Evolutionary conservation across 2,888 invertebrate genomes (phyloP).

Genomic region (Caenorhabditis drosophilae): DNA sequence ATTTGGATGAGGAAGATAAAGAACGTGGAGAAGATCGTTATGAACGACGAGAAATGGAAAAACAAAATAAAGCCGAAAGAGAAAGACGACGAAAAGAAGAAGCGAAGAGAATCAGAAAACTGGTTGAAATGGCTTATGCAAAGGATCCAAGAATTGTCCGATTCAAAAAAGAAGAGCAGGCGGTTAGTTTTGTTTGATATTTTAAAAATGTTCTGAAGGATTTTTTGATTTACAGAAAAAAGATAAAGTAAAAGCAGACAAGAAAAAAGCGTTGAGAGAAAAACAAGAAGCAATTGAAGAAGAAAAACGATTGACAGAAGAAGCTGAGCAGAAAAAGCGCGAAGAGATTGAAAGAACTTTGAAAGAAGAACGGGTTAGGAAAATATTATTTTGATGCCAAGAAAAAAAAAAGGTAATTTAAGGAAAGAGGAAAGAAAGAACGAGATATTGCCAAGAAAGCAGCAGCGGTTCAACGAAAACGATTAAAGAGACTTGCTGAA

Average conservation of each 20-base stretch:
- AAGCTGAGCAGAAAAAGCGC: slow-evolving; percentile 46
- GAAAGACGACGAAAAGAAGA: slow-evolving; percentile 95
- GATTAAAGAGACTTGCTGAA: slow-evolving; percentile 78
- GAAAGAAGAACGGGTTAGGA: slow-evolving; percentile 28
- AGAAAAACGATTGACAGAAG: slow-evolving; percentile 51
- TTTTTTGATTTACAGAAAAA: slow-evolving; percentile 37
- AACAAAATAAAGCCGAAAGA: slow-evolving; percentile 90
- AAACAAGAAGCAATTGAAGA: slow-evolving; percentile 46
- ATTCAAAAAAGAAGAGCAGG: slow-evolving; percentile 92
- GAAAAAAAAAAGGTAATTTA: slow-evolving; percentile 2
- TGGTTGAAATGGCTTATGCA: slow-evolving; percentile 92
- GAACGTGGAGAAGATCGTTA: slow-evolving; percentile 94
- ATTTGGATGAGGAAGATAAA: slow-evolving; percentile 97
- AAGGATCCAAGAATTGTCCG: slow-evolving; percentile 89
- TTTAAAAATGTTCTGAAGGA: neutral
- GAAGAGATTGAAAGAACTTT: slow-evolving; percentile 40
- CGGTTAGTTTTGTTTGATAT: slow-evolving; percentile 74
- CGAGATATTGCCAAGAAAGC: slow-evolving; percentile 70
- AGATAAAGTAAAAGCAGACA: slow-evolving; percentile 47
- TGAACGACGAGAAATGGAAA: slow-evolving; percentile 96
- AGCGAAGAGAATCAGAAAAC: slow-evolving; percentile 84
- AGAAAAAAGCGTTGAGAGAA: slow-evolving; percentile 31
- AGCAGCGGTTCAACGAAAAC: slow-evolving; percentile 82
- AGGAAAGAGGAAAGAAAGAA: slow-evolving; percentile 63
- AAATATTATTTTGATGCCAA: neutral